Percentiles rank a stretch among this genome's conserved stretches.
phyloP scores from a whole-genome alignment of 2,888 invertebrate genomes.

The Cylloceria caligata region DNA sequence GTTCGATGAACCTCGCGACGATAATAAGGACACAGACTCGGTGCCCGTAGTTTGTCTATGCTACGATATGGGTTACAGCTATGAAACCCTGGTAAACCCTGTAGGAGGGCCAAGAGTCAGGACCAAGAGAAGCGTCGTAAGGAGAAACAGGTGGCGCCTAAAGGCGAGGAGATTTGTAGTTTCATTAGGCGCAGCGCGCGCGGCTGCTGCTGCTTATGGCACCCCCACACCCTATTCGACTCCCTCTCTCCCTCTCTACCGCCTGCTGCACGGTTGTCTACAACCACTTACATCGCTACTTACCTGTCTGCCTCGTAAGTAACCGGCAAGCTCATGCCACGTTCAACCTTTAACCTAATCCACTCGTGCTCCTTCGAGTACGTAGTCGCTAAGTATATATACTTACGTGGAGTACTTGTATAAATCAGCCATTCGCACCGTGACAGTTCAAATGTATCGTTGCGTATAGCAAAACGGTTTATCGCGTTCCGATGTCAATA shows the following conservation, averaged over 20 bases:
- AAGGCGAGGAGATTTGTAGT: constrained; percentile 84
- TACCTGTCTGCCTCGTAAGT: constrained; percentile 80
- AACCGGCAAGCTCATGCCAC: constrained; percentile 68
- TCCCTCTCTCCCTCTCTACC: too few species aligned
- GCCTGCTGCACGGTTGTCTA: constrained; percentile 80
- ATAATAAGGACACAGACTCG: constrained; percentile 25
- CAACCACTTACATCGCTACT: constrained; percentile 84
- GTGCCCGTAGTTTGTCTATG: constrained; percentile 28
- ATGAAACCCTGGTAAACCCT: constrained; percentile 61
- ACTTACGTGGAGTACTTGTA: not conserved
- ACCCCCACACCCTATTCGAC: constrained; percentile 58
- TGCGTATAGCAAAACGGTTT: not conserved
- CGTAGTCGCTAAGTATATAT: constrained; percentile 18
- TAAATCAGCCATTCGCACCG: constrained; percentile 14
- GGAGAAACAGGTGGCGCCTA: constrained; percentile 82
- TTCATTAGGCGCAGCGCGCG: constrained; percentile 81
- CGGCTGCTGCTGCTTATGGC: constrained; percentile 83
- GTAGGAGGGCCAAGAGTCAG: constrained; percentile 59
- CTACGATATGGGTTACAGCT: constrained; percentile 51
- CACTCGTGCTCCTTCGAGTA: constrained; percentile 46
- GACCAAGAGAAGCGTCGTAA: constrained; percentile 62
- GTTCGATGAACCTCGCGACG: not conserved
- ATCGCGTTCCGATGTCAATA: not conserved
- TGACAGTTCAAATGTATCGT: not conserved
- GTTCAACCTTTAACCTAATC: constrained; percentile 59